Evolutionary conservation across 2,797 vertebrate genomes (phyloP).

Genomic region (Typhlichthys subterraneus): DNA sequence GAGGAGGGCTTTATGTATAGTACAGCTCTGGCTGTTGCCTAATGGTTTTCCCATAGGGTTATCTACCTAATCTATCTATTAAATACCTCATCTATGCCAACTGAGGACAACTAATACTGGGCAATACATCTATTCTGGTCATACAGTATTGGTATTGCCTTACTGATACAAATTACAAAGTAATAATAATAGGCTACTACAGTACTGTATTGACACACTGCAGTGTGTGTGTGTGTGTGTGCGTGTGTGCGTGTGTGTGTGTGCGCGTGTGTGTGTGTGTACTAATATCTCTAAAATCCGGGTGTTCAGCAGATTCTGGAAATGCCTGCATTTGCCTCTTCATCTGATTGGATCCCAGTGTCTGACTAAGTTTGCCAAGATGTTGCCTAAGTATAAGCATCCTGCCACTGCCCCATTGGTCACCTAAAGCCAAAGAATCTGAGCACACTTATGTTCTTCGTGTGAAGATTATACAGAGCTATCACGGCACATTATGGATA

Average conservation of each 20-base stretch:
- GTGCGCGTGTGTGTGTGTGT: not conserved
- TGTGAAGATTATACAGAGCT: slow-evolving; percentile 38
- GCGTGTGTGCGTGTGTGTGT: no score
- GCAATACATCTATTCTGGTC: no score
- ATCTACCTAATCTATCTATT: no score
- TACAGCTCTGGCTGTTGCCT: slow-evolving; percentile 4
- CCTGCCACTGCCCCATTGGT: slow-evolving; percentile 37
- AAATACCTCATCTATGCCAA: no score
- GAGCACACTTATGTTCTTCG: slow-evolving; percentile 48
- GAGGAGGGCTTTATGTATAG: slow-evolving; percentile 6
- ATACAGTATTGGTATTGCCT: no score
- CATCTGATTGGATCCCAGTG: slow-evolving; percentile 44
- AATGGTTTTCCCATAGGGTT: no score
- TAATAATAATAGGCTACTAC: no score
- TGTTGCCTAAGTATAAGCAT: slow-evolving; percentile 32
- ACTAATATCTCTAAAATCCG: not conserved
- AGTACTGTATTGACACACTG: no score
- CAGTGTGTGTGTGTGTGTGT: no score
- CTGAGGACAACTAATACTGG: no score
- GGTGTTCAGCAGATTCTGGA: slow-evolving; percentile 41
- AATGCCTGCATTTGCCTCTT: slow-evolving; percentile 51
- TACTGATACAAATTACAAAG: no score
- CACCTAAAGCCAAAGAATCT: slow-evolving; percentile 56
- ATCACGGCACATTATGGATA: no score
- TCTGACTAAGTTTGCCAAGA: slow-evolving; percentile 38